These are phyloP conservation scores for Macropus fuliginosus DNA, from an alignment of 2,797 vertebrate genomes.

Conservation along the genomic window DNA sequence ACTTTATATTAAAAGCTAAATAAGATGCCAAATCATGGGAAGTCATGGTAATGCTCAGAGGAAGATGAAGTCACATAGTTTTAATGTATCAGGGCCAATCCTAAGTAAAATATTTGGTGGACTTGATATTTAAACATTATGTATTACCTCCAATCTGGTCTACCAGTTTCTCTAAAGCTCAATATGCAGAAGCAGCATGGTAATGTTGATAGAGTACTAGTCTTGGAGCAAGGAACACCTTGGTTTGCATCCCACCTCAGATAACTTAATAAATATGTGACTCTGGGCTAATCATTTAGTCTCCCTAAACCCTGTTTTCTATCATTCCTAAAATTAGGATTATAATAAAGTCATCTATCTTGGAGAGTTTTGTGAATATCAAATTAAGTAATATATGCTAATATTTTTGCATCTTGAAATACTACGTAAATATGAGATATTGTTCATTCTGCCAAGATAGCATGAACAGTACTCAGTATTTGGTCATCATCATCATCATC, in stretches of 20 bases:
- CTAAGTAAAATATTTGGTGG: neutral
- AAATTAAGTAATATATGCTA: neutral
- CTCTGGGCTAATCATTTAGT: neutral
- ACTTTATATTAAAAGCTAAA: neutral
- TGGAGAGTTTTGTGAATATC: neutral
- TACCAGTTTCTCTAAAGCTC: neutral
- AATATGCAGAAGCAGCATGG: neutral
- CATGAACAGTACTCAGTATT: neutral
- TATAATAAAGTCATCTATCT: neutral
- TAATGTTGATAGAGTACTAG: neutral
- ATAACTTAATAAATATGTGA: neutral
- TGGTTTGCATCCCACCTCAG: neutral
- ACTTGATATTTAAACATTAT: neutral
- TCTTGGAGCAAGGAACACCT: neutral
- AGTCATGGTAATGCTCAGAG: neutral
- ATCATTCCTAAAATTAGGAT: neutral
- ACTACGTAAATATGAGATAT: neutral
- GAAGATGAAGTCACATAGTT: neutral
- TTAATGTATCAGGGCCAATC: neutral
- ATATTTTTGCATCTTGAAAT: neutral
- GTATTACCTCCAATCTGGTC: neutral
- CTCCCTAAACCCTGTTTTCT: neutral
- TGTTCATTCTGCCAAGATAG: neutral
- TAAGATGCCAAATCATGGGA: conserved; percentile 1
- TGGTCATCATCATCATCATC: no score